A percentile compares a stretch with the other conserved stretches of the same genome.
phyloP scores from a whole-genome alignment of 1,140 invertebrate genomes.

The Medauroidea extradentata region DNA sequence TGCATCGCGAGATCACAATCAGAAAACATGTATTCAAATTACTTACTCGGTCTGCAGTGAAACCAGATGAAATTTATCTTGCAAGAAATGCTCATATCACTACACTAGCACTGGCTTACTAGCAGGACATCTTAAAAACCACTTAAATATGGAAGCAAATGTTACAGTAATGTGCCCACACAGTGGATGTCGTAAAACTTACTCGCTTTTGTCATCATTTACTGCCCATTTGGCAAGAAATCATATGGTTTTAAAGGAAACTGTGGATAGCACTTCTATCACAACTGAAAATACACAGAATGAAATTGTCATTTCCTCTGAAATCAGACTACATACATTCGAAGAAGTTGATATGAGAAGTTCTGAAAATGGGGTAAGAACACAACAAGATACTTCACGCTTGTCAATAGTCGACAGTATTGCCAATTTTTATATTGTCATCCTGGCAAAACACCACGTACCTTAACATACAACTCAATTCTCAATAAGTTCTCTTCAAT shows the following conservation, averaged over 20 bases:
- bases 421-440: neutral
- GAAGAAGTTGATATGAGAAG: too few species aligned
- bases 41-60: neutral
- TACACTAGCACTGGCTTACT: too few species aligned
- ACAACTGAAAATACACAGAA: neutral
- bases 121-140: neutral
- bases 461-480: neutral
- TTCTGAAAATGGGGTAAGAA: too few species aligned
- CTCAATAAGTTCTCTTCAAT: neutral
- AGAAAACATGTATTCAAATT: too few species aligned
- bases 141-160: neutral
- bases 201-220: neutral
- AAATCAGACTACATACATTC: too few species aligned
- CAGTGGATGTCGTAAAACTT: neutral
- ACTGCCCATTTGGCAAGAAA: neutral
- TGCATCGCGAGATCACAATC: neutral
- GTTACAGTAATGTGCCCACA: neutral
- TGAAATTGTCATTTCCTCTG: neutral
- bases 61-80: neutral
- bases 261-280: neutral
- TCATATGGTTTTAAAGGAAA: neutral
- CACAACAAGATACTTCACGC: too few species aligned
- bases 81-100: too few species aligned
- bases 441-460: neutral
- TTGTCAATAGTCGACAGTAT: neutral